Evolutionary conservation across 2,113 vertebrate genomes (phyloP), one percentile per base, ranked within the genome.

Genomic region (Sander lucioperca): DNA sequence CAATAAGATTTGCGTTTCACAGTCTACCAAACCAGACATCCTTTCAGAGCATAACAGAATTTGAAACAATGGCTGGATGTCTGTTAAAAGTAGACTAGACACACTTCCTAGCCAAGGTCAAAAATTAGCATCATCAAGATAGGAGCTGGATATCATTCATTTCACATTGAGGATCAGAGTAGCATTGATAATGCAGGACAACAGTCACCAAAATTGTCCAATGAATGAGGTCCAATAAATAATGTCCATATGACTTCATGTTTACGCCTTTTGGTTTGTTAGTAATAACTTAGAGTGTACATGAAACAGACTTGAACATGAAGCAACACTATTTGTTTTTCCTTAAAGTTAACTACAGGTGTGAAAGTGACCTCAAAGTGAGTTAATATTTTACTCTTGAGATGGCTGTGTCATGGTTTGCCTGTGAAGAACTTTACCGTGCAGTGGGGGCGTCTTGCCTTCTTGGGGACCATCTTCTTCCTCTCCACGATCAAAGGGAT

Each of bases 401-500:
- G 62, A 63, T 45, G 36, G 13, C 15, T 54, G 39, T 27, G 18
- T 65, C 56, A 57, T 59, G 36, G 69, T 39, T 58, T 63, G 39
- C 58, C 48, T 53, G 70, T 30, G 27, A 67, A 21, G 19, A 53
- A 21, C 4, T 45, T 91, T 88, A 98, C 97, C 97, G 77, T 94
- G 93, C 58, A 92, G 87, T 3, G 85, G 70, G 5, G 86, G 62
- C 0, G 85, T 93, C 2, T 89, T 94, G n/a, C 81, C 87, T 47
- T 88, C 91, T 30, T 92, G 86, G 0, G 70, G 23, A 3, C 86
- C 86, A 80, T 90, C 89, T 3, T 90, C 90, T 4, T 94, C 95
- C 4, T 96, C 96, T 77, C 96, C 95, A 76, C 97, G 97, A 91
- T 99, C 94, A 89, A 99, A 99, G 10, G 98, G 98, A 94, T 99